Evolutionary conservation across 2,113 vertebrate genomes (phyloP), one percentile per base, ranked within the genome.

Genomic region (Pedionomus torquatus): DNA sequence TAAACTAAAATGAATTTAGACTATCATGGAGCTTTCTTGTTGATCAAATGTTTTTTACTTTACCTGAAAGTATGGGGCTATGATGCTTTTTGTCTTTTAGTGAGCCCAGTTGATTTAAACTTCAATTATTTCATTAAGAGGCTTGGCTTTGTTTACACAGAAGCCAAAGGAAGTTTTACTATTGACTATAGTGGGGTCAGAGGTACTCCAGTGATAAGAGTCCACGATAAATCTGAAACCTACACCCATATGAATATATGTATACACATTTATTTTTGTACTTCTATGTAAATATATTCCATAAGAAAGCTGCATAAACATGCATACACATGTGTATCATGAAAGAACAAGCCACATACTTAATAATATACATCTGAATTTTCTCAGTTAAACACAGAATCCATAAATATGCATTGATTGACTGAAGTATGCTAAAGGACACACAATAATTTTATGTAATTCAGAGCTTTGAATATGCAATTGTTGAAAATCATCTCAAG

Each of bases 241-340:
- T 46, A 26, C 33, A 79, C 7, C 8, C 20, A 48, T 8, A 1
- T 23, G 3, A 7, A 17, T 11, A 13, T n/a, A 16, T 71, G 23
- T 46, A 30, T 33, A 25, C 6, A 51, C 28, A 52, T 3, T 5
- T 72, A 65, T 84, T 58, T 81, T 16, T 39, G 35, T 66, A 37
- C 13, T 44, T 41, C 35, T 28, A 7, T 39, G 46, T 74, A 23
- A 5, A 31, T 16, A 39, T 23, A 58, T 37, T 8, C 63, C 3
- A 0, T 35, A 30, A 68, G 44, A 93, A 94, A 89, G 52, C 11
- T 21, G 20, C 84, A 66, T 58, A 72, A 82, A 61, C 6, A 20
- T n/a, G 23, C 4, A 31, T 18, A 17, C 16, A 24, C 3, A 31
- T 19, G 18, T 9, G 41, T 17, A 28, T 0, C 7, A 13, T 28